Conservation (phyloP, 2,888 invertebrate genomes). For the Caenorhabditis zanzibari region DNA sequence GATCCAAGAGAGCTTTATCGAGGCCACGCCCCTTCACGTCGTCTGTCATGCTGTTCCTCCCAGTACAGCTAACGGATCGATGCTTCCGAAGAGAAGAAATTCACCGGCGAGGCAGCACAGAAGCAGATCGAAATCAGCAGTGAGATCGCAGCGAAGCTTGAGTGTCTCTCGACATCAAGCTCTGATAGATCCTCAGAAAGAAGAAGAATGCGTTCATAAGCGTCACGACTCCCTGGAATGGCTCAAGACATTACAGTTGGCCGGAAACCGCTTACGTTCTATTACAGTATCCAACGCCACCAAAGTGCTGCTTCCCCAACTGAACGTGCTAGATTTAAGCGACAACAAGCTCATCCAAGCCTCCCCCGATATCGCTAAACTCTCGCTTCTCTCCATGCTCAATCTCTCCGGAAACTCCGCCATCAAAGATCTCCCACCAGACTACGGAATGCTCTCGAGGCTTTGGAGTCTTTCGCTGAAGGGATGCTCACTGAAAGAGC, state of each 20-base stretch:
- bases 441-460: slow-evolving; percentile 88
- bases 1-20: slow-evolving; percentile 85
- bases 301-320: slow-evolving; percentile 87
- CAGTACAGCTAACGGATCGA: slow-evolving; percentile 57
- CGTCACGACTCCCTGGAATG: slow-evolving; percentile 90
- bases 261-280: slow-evolving; percentile 91
- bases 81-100: slow-evolving; percentile 59
- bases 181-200: slow-evolving; percentile 58
- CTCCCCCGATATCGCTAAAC: slow-evolving; percentile 90
- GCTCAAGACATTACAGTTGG: slow-evolving; percentile 90
- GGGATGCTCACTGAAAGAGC: slow-evolving; percentile 90
- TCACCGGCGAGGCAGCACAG: slow-evolving; percentile 73
- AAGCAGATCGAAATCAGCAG: slow-evolving; percentile 82
- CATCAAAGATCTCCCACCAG: slow-evolving; percentile 89
- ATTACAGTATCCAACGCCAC: slow-evolving; percentile 84
- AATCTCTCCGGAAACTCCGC: slow-evolving; percentile 91
- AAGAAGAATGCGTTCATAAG: slow-evolving; percentile 80
- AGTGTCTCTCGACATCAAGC: slow-evolving; percentile 77
- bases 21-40: slow-evolving; percentile 48
- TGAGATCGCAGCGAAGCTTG: slow-evolving; percentile 81
- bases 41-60: slow-evolving; percentile 73
- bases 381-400: slow-evolving; percentile 93
- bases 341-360: slow-evolving; percentile 91
- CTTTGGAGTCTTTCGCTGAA: slow-evolving; percentile 96
- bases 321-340: slow-evolving; percentile 96